Percentiles rank a stretch among this genome's conserved stretches.
phyloP scores from a whole-genome alignment of 1,140 invertebrate species.

The Meteorus sp. region DNA sequence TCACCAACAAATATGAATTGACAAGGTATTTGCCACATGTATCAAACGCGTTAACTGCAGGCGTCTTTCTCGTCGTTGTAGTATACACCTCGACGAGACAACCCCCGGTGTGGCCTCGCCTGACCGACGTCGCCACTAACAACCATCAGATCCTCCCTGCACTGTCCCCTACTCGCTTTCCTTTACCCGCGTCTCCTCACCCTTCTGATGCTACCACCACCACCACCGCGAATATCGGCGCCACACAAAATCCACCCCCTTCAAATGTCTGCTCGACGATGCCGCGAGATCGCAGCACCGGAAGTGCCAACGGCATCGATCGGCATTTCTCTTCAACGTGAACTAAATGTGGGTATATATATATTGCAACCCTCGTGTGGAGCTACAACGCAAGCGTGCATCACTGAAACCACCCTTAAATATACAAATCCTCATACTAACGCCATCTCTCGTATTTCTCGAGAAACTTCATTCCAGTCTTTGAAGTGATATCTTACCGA shows the following conservation, averaged over 20 bases:
- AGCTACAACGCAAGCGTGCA: conserved; percentile 29
- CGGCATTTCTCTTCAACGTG: no score
- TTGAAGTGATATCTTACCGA: neutral
- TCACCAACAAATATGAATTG: no score
- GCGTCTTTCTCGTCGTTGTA: no score
- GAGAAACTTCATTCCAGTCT: neutral
- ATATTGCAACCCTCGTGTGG: conserved; percentile 31
- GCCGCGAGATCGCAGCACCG: conserved; percentile 51
- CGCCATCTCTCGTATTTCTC: conserved; percentile 7
- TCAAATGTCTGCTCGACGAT: conserved; percentile 26
- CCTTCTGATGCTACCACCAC: no score
- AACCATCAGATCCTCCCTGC: conserved; percentile 25
- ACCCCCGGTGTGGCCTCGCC: conserved; percentile 28
- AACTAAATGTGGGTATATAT: no score
- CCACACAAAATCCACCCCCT: conserved; percentile 17
- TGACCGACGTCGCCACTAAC: conserved; percentile 26
- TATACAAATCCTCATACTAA: conserved; percentile 12
- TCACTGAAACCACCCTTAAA: neutral
- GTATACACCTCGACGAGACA: conserved; percentile 26
- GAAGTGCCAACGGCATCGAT: conserved; percentile 43
- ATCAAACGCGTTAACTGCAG: no score
- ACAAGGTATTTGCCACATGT: no score
- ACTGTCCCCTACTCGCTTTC: conserved; percentile 28
- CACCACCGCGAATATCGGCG: no score
- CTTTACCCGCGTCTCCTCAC: conserved; percentile 31